Evolutionary conservation across 2,797 vertebrate genomes (phyloP).

Genomic region (Pseudocheirus occidentalis): DNA sequence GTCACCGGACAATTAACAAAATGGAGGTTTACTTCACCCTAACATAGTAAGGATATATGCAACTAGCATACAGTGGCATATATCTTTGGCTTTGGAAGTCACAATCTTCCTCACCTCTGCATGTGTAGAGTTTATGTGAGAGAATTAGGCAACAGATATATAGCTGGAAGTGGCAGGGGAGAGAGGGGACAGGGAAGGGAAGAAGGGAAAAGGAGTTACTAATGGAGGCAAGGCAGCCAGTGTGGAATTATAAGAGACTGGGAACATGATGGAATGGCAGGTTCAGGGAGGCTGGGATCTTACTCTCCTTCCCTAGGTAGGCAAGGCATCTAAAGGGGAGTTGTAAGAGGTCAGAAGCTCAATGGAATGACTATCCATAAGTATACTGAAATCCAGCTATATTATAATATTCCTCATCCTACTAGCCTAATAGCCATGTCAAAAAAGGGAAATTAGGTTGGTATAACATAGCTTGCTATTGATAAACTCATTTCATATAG

Average conservation of each 20-base stretch:
- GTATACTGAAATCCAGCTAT: not conserved
- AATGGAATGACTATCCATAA: not conserved
- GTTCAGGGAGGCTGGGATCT: not conserved
- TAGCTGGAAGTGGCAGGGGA: not conserved
- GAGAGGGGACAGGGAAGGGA: not conserved
- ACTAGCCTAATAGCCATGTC: not conserved
- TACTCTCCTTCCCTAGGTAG: not conserved
- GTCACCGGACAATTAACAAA: not conserved
- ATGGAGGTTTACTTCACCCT: not conserved
- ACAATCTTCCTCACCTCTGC: not conserved
- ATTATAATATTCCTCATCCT: not conserved
- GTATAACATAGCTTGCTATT: not conserved
- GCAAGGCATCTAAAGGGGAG: not conserved
- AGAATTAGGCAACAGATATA: not conserved
- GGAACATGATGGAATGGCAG: not conserved
- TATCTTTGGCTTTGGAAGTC: not conserved
- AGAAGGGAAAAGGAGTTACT: not conserved
- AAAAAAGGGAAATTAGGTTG: not conserved
- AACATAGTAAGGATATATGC: not conserved
- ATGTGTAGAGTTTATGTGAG: not conserved
- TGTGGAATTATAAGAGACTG: not conserved
- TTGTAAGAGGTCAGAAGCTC: not conserved
- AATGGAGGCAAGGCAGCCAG: not conserved
- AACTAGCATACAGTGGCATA: not conserved
- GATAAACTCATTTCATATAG: not conserved